Conservation (phyloP, 2,888 invertebrate genomes). For the Mythimna pallens region DNA sequence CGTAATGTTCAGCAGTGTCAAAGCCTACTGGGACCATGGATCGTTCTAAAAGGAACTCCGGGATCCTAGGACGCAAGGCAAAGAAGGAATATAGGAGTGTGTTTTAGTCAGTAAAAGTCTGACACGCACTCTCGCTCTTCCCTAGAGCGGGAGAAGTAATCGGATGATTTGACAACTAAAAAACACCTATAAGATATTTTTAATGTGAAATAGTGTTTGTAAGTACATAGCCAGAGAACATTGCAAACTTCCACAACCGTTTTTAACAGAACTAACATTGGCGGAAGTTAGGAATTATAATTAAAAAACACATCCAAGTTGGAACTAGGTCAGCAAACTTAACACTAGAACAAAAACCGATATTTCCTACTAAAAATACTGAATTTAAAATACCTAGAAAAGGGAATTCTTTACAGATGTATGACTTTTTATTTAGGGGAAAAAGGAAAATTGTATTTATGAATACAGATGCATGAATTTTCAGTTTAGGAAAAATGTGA, state of each 20-base stretch:
- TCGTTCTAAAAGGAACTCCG: too few relatives aligned
- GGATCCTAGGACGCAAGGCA: too few relatives aligned
- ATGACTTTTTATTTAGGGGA: background rate
- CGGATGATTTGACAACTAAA: too few relatives aligned
- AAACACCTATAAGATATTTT: too few relatives aligned
- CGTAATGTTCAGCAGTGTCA: too few relatives aligned
- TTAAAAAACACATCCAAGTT: slow-evolving; percentile 45
- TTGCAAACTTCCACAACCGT: background rate
- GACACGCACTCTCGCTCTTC: too few relatives aligned
- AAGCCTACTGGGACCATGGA: too few relatives aligned
- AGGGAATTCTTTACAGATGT: background rate
- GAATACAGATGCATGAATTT: too few relatives aligned
- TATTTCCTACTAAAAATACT: slow-evolving; percentile 13
- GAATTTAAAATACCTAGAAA: slow-evolving; percentile 13
- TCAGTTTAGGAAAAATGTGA: background rate
- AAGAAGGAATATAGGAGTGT: too few relatives aligned
- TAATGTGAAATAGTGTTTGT: background rate
- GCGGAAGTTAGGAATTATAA: slow-evolving; percentile 43
- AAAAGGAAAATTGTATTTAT: too few relatives aligned
- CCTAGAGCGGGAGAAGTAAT: too few relatives aligned
- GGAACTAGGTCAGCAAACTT: slow-evolving; percentile 37
- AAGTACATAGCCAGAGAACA: background rate
- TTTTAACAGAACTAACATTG: slow-evolving; percentile 17
- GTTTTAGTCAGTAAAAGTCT: too few relatives aligned
- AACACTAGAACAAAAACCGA: slow-evolving; percentile 48